phyloP scores from a whole-genome alignment of 2,113 vertebrate species.

The Recurvirostra avosetta region DNA sequence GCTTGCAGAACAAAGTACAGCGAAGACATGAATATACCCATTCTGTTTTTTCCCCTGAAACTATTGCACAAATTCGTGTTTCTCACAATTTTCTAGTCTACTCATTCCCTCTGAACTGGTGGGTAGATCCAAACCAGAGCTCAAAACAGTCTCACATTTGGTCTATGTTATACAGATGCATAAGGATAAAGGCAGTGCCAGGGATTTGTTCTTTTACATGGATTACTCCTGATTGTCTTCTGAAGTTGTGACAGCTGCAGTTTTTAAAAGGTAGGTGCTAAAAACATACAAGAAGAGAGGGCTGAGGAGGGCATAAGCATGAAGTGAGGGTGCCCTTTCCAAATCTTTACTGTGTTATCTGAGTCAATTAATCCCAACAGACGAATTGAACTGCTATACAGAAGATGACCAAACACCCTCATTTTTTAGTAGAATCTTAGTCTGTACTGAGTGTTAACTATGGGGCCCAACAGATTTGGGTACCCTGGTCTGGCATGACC shows the following conservation, averaged over 20 bases:
- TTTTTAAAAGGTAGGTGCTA: not conserved
- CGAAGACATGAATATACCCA: not conserved
- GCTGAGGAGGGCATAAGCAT: not conserved
- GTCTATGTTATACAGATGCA: not conserved
- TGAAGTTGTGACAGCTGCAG: not conserved
- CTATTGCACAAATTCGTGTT: not conserved
- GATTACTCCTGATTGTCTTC: not conserved
- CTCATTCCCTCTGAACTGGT: not conserved
- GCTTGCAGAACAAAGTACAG: not conserved
- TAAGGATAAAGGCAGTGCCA: not conserved
- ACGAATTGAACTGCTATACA: not conserved
- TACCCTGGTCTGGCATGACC: not conserved
- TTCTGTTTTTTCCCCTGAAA: not conserved
- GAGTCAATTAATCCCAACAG: not conserved
- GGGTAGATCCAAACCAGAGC: not conserved
- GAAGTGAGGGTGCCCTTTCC: not conserved
- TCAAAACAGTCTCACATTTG: not conserved
- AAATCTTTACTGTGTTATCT: not conserved
- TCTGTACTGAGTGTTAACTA: not conserved
- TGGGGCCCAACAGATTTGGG: not conserved
- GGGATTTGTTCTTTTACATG: not conserved
- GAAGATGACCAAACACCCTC: not conserved
- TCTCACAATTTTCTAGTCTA: not conserved
- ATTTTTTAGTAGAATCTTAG: not conserved
- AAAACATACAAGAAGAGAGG: not conserved